phyloP scores from a whole-genome alignment of 2,888 invertebrate species.

The Folsomia manolachei region DNA sequence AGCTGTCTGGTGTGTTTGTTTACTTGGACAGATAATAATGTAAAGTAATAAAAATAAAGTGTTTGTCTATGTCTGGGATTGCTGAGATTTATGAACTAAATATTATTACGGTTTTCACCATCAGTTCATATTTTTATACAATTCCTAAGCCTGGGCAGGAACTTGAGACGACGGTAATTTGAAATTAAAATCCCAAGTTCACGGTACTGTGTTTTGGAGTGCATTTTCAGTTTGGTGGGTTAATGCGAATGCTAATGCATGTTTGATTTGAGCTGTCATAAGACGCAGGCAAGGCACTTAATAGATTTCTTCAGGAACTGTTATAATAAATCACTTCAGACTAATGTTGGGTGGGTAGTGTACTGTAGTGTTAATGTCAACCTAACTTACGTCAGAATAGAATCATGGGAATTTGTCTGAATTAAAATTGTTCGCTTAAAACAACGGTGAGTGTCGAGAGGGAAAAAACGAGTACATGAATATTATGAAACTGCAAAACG shows the following conservation, averaged over 20 bases:
- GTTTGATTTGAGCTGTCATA: neutral
- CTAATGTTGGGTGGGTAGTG: neutral
- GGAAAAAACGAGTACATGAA: slow-evolving; percentile 8
- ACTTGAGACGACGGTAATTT: neutral
- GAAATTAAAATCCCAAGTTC: neutral
- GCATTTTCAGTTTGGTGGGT: neutral
- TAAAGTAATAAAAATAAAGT: too few relatives aligned
- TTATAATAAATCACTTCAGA: neutral
- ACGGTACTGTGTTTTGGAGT: neutral
- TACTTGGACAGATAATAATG: too few relatives aligned
- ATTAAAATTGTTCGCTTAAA: neutral
- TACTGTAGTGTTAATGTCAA: neutral
- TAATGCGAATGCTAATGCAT: neutral
- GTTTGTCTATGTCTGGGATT: too few relatives aligned
- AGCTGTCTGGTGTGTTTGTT: too few relatives aligned
- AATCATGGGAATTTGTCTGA: neutral
- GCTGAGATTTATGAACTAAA: neutral
- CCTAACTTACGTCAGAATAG: neutral
- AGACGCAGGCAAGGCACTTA: neutral
- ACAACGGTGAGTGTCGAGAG: neutral
- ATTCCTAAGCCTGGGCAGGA: neutral
- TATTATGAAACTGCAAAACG: neutral
- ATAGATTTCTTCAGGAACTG: neutral
- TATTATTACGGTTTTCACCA: slow-evolving; percentile 7
- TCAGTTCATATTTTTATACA: neutral